Evolutionary conservation across 2,888 invertebrate genomes (phyloP).

Genomic region (Actias luna): DNA sequence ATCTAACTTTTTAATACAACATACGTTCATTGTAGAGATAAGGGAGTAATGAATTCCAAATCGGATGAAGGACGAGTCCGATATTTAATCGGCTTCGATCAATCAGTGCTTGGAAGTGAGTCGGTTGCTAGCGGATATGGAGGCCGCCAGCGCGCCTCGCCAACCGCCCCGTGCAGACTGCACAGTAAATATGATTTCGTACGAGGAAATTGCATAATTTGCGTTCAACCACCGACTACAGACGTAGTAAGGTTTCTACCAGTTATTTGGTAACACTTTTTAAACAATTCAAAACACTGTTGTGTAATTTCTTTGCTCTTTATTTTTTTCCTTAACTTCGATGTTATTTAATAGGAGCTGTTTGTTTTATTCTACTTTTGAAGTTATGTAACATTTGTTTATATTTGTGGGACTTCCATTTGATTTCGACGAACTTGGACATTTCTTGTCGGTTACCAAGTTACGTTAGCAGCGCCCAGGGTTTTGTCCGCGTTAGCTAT

Average conservation of each 20-base stretch:
- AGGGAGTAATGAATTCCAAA: not conserved
- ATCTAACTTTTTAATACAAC: no score
- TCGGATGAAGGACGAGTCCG: not conserved
- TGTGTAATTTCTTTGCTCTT: not conserved
- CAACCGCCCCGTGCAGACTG: slow-evolving; percentile 66
- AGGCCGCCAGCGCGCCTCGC: slow-evolving; percentile 46
- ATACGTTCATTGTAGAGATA: not conserved
- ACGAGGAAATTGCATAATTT: slow-evolving; percentile 27
- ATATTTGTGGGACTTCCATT: not conserved
- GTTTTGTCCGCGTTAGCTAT: no score
- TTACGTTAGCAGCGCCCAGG: no score
- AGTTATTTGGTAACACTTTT: slow-evolving; percentile 6
- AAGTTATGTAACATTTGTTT: not conserved
- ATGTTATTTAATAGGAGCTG: not conserved
- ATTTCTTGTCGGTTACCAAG: no score
- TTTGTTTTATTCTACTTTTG: not conserved
- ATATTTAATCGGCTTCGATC: slow-evolving; percentile 48
- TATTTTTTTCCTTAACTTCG: not conserved
- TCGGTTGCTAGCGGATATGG: slow-evolving; percentile 61
- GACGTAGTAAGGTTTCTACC: not conserved
- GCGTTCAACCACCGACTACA: slow-evolving; percentile 12
- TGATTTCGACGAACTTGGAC: not conserved
- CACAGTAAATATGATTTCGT: slow-evolving; percentile 30
- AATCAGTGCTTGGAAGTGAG: slow-evolving; percentile 46
- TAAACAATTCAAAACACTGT: slow-evolving; percentile 5